Percentiles rank a stretch among this genome's conserved stretches.
phyloP scores from a whole-genome alignment of 1,140 invertebrate species.

The Hermetia illucens region DNA sequence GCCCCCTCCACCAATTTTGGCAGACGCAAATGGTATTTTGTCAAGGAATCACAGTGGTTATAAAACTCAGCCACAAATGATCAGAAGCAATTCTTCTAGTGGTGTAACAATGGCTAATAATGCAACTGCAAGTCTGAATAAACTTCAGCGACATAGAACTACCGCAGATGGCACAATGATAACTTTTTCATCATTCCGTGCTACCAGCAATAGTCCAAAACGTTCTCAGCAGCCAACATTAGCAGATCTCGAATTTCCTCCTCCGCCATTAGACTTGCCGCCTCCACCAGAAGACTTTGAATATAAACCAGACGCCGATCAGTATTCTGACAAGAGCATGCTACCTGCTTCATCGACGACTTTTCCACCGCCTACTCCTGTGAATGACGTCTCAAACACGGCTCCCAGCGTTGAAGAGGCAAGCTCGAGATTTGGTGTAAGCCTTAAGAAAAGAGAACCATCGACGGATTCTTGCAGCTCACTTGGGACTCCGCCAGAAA shows the following conservation, averaged over 20 bases:
- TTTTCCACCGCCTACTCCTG: constrained; percentile 24
- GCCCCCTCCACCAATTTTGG: not conserved
- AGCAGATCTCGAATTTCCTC: constrained; percentile 73
- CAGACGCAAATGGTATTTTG: constrained; percentile 13
- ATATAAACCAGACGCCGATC: constrained; percentile 14
- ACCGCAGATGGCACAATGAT: constrained; percentile 30
- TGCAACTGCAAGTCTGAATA: constrained; percentile 33
- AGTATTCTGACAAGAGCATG: constrained; percentile 5
- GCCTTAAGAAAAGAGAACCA: constrained; percentile 48
- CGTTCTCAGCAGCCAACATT: constrained; percentile 39
- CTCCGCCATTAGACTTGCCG: constrained; percentile 57
- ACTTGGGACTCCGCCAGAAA: constrained; percentile 24
- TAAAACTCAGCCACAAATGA: constrained; percentile 58
- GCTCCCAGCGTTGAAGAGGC: constrained; percentile 54
- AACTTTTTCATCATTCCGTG: constrained; percentile 34
- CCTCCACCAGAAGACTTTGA: constrained; percentile 54
- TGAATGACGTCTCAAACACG: constrained; percentile 42
- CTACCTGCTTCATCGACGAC: constrained; percentile 8
- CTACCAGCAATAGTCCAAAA: constrained; percentile 37
- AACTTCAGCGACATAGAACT: constrained; percentile 35
- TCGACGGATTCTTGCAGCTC: constrained; percentile 43
- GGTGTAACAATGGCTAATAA: constrained; percentile 49
- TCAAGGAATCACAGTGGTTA: constrained; percentile 39
- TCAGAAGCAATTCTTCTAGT: constrained; percentile 66
- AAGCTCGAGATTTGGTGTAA: constrained; percentile 55